A percentile compares a stretch with the other conserved stretches of the same genome.
These are phyloP conservation scores for Aplodontia rufa DNA, from an alignment of 2,113 vertebrate species.

Conservation along the genomic window DNA sequence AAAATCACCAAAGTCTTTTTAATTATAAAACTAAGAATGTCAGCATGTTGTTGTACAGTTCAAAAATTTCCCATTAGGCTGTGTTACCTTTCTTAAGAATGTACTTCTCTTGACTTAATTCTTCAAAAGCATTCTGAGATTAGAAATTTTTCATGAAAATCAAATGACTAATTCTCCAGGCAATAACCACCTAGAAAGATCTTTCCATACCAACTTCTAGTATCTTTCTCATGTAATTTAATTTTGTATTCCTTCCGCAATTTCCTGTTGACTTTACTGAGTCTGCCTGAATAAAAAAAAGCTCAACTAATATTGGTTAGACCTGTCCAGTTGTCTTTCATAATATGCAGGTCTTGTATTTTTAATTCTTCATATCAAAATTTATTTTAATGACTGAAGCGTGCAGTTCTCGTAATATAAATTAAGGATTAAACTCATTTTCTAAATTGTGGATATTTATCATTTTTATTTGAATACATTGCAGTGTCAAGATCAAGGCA, in stretches of 20 bases:
- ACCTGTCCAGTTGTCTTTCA: background rate
- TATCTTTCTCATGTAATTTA: background rate
- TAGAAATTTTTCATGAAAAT: conserved; percentile 78
- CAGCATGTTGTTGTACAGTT: background rate
- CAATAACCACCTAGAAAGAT: conserved; percentile 40
- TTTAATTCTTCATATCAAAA: conserved; percentile 21
- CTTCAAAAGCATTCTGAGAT: conserved; percentile 77
- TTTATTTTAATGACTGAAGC: conserved; percentile 75
- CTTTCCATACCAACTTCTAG: background rate
- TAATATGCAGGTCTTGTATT: background rate
- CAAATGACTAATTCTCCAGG: conserved; percentile 52
- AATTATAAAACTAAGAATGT: background rate
- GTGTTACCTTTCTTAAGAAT: conserved; percentile 61
- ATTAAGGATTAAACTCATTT: conserved; percentile 67
- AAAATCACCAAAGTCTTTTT: background rate
- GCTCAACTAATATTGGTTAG: background rate
- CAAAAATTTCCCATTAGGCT: conserved; percentile 17
- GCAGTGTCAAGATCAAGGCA: conserved; percentile 17
- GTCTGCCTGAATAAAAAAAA: background rate
- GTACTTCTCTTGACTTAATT: conserved; percentile 58
- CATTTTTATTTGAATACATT: conserved; percentile 38
- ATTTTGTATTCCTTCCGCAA: background rate
- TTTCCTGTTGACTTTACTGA: background rate
- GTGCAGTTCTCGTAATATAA: conserved; percentile 53
- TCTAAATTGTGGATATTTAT: conserved; percentile 66